phyloP scores from a whole-genome alignment of 1,140 invertebrate genomes.

The Aphelenchoides avenae region DNA sequence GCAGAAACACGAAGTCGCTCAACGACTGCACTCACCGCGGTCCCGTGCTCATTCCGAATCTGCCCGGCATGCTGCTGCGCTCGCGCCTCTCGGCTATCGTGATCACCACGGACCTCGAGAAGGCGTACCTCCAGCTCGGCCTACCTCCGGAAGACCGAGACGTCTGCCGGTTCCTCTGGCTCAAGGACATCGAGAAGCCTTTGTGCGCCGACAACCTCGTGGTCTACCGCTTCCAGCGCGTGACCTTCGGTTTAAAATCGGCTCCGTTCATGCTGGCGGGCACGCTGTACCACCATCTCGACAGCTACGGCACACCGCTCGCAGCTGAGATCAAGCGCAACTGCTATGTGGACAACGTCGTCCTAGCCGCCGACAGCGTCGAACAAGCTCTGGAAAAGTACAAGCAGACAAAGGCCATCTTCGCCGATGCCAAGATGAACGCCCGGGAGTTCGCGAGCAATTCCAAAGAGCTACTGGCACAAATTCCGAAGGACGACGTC shows the following conservation, averaged over 20 bases:
- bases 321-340: constrained; percentile 1
- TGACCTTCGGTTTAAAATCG: constrained; percentile 14
- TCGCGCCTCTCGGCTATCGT: no score
- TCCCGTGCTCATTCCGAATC: no score
- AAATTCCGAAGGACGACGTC: constrained; percentile 1
- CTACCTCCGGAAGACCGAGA: constrained; percentile 9
- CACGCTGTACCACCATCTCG: constrained; percentile 1
- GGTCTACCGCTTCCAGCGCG: background rate
- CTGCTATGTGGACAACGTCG: constrained; percentile 12
- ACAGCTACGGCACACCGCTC: background rate
- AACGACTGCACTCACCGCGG: no score
- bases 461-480: background rate
- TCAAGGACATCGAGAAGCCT: background rate
- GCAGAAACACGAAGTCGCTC: no score
- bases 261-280: constrained; percentile 12
- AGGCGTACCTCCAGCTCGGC: constrained; percentile 8
- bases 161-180: constrained; percentile 17
- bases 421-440: constrained; percentile 13
- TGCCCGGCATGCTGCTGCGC: no score
- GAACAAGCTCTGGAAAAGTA: constrained; percentile 13
- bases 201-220: constrained; percentile 3
- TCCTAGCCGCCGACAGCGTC: background rate
- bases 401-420: constrained; percentile 10
- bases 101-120: constrained; percentile 17
- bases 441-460: constrained; percentile 21